A percentile compares a stretch with the other conserved stretches of the same genome.
Evolutionary conservation across 2,888 invertebrate genomes (phyloP).

Genomic region (Tinea trinotella): DNA sequence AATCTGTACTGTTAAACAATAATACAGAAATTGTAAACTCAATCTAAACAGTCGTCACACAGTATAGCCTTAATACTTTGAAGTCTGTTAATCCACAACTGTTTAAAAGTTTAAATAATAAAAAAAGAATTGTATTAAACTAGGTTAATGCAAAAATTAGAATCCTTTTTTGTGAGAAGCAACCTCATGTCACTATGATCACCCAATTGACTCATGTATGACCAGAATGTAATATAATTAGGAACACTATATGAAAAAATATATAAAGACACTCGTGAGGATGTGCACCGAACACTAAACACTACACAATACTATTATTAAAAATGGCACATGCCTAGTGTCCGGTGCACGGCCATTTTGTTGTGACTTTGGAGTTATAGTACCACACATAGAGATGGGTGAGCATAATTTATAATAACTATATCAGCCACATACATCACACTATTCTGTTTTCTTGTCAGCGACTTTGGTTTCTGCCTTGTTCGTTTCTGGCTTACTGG

Average conservation of each 20-base stretch:
- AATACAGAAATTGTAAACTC: not conserved
- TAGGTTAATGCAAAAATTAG: not conserved
- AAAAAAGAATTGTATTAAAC: not conserved
- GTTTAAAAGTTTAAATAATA: too few relatives aligned
- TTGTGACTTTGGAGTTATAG: slow-evolving; percentile 28
- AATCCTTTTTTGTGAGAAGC: not conserved
- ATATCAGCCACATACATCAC: slow-evolving; percentile 36
- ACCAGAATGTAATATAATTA: not conserved
- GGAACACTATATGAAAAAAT: not conserved
- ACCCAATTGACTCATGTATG: not conserved
- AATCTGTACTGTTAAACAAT: not conserved
- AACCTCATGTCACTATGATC: not conserved
- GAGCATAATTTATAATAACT: slow-evolving; percentile 62
- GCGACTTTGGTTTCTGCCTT: slow-evolving; percentile 68
- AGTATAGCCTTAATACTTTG: too few relatives aligned
- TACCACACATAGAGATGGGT: slow-evolving; percentile 28
- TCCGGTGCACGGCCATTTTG: not conserved
- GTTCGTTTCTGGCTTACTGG: too few relatives aligned
- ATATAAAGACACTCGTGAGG: not conserved
- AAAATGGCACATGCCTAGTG: too few relatives aligned
- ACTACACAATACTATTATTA: not conserved
- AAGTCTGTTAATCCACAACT: too few relatives aligned
- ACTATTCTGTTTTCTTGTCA: slow-evolving; percentile 64
- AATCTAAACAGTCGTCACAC: not conserved
- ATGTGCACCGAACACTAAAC: not conserved